phyloP scores from a whole-genome alignment of 2,797 vertebrate species.

The Sebastes vulpes region DNA sequence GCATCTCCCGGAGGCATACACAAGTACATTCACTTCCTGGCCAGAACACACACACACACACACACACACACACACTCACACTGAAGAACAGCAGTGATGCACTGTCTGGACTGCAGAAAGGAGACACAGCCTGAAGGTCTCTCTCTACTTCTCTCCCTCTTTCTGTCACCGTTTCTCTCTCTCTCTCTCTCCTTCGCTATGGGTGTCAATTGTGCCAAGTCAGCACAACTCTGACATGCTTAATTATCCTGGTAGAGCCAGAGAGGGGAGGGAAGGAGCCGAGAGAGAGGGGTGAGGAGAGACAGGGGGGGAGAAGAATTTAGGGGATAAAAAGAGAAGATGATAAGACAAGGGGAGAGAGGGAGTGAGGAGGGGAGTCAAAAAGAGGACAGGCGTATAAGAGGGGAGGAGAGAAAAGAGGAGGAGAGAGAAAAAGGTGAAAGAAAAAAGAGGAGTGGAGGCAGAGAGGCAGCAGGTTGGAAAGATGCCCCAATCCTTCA shows the following conservation, averaged over 20 bases:
- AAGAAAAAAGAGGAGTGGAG: slow-evolving; percentile 7
- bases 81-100: slow-evolving; percentile 50
- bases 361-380: not conserved
- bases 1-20: slow-evolving; percentile 55
- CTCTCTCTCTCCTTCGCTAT: slow-evolving; percentile 47
- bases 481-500: slow-evolving; percentile 61
- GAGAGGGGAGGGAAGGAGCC: slow-evolving; percentile 27
- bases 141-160: slow-evolving; percentile 46
- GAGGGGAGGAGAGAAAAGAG: not conserved
- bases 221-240: slow-evolving; percentile 80
- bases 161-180: slow-evolving; percentile 31
- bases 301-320: not conserved
- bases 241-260: slow-evolving; percentile 78
- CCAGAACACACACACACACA: slow-evolving; percentile 14
- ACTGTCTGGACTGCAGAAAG: slow-evolving; percentile 76
- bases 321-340: not conserved
- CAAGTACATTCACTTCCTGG: slow-evolving; percentile 44
- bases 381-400: not conserved
- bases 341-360: not conserved
- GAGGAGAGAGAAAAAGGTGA: not conserved
- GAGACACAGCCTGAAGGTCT: slow-evolving; percentile 79
- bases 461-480: slow-evolving; percentile 53
- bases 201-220: slow-evolving; percentile 74
- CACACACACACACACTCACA: slow-evolving; percentile 12
- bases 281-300: slow-evolving; percentile 13